Base-by-base conservation (phyloP, 2,797 vertebrate genomes). In the Labeo calbasu region DNA sequence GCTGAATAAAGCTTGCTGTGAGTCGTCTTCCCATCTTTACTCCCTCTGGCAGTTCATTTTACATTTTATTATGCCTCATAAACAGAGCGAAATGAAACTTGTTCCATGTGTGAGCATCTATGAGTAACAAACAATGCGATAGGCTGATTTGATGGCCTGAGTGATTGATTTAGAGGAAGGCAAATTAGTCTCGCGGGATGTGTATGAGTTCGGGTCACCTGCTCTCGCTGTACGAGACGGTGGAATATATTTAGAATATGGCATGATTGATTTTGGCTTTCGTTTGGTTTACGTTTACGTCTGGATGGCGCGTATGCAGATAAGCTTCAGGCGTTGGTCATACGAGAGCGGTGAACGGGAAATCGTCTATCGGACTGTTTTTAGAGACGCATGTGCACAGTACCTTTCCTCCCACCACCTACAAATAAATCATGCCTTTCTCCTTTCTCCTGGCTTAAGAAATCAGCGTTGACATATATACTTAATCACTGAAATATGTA, bases 31-130 rank as follows among this genome's bases (percentile, higher is more conserved):
- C 53, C 46, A n/a, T 65, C 46, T 84, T 65, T 15, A 84, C 53
- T 79, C 83, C 83, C 76, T 71, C 66, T 79, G 76, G 83, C 66
- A 84, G 76, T 84, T 84, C 55, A 84, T 84, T 79, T 84, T 51
- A 72, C 83, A 79, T 78, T 84, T 79, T 84, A 84, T 84, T 84
- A 84, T 71, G 25, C 55, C 83, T 72, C 76, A 79, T 84, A 84
- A 84, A 79, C 76, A 40, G 66, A 61, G 76, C 46, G 28, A 78
- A 84, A 84, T 84, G 68, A 78, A 81, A 72, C 76, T 51, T 11
- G 9, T 78, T 84, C 76, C 66, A 25, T 7, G 63, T 72, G 46
- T 40, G 66, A 79, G 75, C 83, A 84, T 79, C 76, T 72, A 32
- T 70, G 55, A 71, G 83, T 40, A 79, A 79, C 68, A 84, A 78